Conservation (phyloP, 2,113 vertebrate genomes). For the Corythoichthys intestinalis region DNA sequence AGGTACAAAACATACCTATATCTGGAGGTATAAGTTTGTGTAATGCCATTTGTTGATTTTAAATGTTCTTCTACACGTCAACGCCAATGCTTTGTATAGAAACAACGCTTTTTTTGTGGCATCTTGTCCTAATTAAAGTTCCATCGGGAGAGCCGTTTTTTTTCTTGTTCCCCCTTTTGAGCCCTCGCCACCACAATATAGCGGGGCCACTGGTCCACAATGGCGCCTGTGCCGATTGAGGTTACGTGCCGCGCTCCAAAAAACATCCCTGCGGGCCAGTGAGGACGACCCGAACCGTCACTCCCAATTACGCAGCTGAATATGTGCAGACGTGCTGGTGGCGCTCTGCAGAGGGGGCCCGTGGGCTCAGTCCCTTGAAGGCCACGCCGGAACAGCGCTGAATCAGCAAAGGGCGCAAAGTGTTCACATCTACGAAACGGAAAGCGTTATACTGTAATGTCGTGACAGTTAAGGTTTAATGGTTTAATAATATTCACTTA, state of each 20-base stretch:
- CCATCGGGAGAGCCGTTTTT: constrained; percentile 43
- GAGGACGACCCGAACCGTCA: constrained; percentile 68
- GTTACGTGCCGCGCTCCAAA: constrained; percentile 60
- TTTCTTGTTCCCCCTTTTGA: constrained; percentile 36
- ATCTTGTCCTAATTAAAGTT: constrained; percentile 72
- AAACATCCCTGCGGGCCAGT: constrained; percentile 36
- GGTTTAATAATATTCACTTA: background rate
- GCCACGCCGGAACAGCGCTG: background rate
- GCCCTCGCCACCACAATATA: constrained; percentile 64
- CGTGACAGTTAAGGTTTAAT: background rate
- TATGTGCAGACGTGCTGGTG: constrained; percentile 53
- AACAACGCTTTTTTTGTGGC: constrained; percentile 32
- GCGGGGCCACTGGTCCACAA: constrained; percentile 57
- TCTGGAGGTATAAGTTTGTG: background rate
- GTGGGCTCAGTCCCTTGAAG: background rate
- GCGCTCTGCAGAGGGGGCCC: constrained; percentile 44
- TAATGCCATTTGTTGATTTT: background rate
- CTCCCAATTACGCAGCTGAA: constrained; percentile 72
- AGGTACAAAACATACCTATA: background rate
- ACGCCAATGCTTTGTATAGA: background rate
- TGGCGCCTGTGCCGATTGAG: constrained; percentile 48
- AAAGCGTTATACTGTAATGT: background rate
- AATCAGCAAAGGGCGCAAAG: constrained; percentile 19
- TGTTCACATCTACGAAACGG: background rate
- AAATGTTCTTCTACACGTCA: background rate